Base-by-base conservation (phyloP, 2,797 vertebrate species). In the Cottoperca gobio region DNA sequence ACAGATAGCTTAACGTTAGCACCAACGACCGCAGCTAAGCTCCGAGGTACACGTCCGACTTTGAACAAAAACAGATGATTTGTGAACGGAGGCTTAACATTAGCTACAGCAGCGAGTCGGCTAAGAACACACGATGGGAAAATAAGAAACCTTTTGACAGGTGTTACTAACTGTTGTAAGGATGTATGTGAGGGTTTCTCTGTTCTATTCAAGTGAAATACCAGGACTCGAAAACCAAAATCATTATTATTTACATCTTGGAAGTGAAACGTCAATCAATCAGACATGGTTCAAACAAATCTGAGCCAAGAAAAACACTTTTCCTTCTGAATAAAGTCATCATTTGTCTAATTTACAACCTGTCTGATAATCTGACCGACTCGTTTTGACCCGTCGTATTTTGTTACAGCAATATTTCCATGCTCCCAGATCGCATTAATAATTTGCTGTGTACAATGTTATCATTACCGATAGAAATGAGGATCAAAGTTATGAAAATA, bases 331-430 rank as follows among this genome's bases (percentile, higher is more conserved):
- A 16, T 60, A 37, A 53, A 37, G 13, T 11, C 16, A 11, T 60
- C 6, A 16, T 40, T 53, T 48, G 37, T 21, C 54, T 61, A 14
- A 21, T 66, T 42, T 61, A 33, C 13, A 58, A 40, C 10, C 17
- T 46, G 45, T 42, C 46, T 70, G 48, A 53, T 54, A 17, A 6
- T 73, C 17, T 28, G 23, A 17, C 26, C 19, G n/a, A n/a, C n/a
- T n/a, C 7, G 23, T n/a, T 28, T 58, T 46, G 10, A 28, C 37
- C 33, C 0, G 6, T 21, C 2, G 2, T 40, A 52, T 57, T 69
- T 55, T 61, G 33, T 59, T 73, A 17, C 35, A 68, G 70, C 12
- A 6, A n/a, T 21, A 28, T 49, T 39, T 26, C n/a, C 8, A 14
- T 3, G 16, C 35, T 48, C 23, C 21, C 64, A 39, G 2, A 58